phyloP scores from a whole-genome alignment of 2,888 invertebrate genomes.

The Netelia fuscicornis region DNA sequence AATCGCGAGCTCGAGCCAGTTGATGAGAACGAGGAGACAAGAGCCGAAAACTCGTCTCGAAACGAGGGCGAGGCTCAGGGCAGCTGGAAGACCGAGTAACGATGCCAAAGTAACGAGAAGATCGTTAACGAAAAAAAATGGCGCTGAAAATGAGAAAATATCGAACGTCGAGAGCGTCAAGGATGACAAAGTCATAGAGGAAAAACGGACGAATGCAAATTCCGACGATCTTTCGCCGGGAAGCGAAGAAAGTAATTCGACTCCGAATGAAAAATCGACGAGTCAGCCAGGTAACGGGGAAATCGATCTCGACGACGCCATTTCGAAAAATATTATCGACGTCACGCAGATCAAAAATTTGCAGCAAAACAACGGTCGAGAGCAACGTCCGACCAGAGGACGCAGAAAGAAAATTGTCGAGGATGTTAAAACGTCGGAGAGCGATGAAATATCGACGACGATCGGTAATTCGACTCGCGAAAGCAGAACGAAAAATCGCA shows the following conservation, averaged over 20 bases:
- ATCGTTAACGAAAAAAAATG: conserved; percentile 68
- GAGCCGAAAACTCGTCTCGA: conserved; percentile 27
- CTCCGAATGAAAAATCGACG: conserved; percentile 26
- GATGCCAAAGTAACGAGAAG: conserved; percentile 60
- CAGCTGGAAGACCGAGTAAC: conserved; percentile 45
- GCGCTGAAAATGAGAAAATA: conserved; percentile 86
- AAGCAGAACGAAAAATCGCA: conserved; percentile 53
- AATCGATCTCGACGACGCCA: conserved; percentile 65
- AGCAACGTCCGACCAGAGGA: conserved; percentile 48
- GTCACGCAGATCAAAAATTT: conserved; percentile 59
- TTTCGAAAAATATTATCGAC: conserved; percentile 64
- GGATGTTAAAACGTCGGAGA: conserved; percentile 29
- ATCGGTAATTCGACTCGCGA: conserved; percentile 18
- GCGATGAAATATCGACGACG: conserved; percentile 25
- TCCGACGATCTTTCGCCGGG: conserved; percentile 40
- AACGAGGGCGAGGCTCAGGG: conserved; percentile 72
- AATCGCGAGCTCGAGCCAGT: conserved; percentile 33
- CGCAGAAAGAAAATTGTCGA: conserved; percentile 63
- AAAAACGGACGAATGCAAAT: conserved; percentile 67
- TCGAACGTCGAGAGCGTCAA: conserved; percentile 85
- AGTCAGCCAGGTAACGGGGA: conserved; percentile 47
- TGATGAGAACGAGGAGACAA: conserved; percentile 24
- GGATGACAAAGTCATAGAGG: conserved; percentile 35
- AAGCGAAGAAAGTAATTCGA: conserved; percentile 62
- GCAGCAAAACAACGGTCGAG: conserved; percentile 10